Evolutionary conservation across 2,888 invertebrate genomes (phyloP).

Genomic region (Ormyrus thymus): DNA sequence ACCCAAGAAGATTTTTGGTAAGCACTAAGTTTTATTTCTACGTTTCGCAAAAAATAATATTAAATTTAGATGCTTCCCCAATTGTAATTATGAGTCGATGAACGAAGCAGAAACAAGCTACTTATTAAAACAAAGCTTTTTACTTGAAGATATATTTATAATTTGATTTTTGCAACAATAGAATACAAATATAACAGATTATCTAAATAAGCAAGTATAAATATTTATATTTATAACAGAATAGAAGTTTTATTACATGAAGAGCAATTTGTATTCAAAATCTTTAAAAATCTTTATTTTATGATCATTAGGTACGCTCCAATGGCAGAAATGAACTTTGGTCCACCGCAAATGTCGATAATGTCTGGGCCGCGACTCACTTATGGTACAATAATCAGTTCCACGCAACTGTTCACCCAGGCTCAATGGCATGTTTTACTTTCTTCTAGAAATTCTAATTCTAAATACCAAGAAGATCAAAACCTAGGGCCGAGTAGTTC

Average conservation of each 20-base stretch:
- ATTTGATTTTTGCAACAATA: too few relatives aligned
- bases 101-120: too few relatives aligned
- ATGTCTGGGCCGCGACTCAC: conserved; percentile 70
- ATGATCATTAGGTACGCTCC: conserved; percentile 65
- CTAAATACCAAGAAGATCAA: conserved; percentile 14
- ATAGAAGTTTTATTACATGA: too few relatives aligned
- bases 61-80: background rate
- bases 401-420: conserved; percentile 72
- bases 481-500: background rate
- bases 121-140: too few relatives aligned
- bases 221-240: too few relatives aligned
- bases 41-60: background rate
- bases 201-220: too few relatives aligned
- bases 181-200: too few relatives aligned
- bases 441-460: conserved; percentile 3
- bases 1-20: conserved; percentile 71
- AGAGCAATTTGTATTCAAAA: too few relatives aligned
- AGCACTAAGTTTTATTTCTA: conserved; percentile 2
- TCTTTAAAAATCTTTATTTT: too few relatives aligned
- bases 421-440: conserved; percentile 67
- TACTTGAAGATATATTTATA: too few relatives aligned
- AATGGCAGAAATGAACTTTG: conserved; percentile 73
- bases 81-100: too few relatives aligned
- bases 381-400: conserved; percentile 71
- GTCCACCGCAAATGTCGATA: conserved; percentile 73